Conservation (phyloP, 1,140 invertebrate species). For the Drosophila baimaii region DNA sequence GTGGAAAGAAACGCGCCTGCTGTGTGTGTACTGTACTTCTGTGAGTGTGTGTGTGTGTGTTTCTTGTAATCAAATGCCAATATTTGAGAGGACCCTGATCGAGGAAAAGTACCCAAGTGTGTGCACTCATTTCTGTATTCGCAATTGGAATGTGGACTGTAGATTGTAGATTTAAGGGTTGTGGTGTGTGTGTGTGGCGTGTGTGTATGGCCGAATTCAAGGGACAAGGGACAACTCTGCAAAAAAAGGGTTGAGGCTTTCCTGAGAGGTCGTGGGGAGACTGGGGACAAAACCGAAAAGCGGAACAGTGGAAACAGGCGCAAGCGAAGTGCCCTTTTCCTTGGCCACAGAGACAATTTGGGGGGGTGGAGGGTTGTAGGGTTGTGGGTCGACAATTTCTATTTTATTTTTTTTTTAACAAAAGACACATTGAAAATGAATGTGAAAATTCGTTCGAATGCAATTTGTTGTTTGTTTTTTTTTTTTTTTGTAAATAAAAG, state of each 20-base stretch:
- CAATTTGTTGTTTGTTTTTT: slow-evolving; percentile 37
- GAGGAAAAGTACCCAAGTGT: background rate
- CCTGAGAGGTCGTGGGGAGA: background rate
- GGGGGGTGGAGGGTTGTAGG: background rate
- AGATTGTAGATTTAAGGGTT: background rate
- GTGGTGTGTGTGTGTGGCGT: slow-evolving; percentile 1
- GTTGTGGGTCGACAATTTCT: slow-evolving; percentile 23
- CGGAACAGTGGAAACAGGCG: background rate
- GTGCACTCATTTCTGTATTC: slow-evolving; percentile 25
- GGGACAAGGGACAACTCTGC: slow-evolving; percentile 26
- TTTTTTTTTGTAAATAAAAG: slow-evolving; percentile 41
- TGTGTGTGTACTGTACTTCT: slow-evolving; percentile 14
- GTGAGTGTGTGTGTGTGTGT: slow-evolving; percentile 7
- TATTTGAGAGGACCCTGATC: slow-evolving; percentile 24
- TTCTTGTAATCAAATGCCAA: slow-evolving; percentile 47
- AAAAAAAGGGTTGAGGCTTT: background rate
- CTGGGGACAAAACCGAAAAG: slow-evolving; percentile 27
- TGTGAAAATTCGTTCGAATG: slow-evolving; percentile 50
- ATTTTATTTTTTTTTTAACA: slow-evolving; percentile 14
- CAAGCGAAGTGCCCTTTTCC: background rate
- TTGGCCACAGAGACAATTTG: slow-evolving; percentile 12
- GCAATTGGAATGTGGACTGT: background rate
- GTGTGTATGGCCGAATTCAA: slow-evolving; percentile 32
- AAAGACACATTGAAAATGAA: slow-evolving; percentile 58
- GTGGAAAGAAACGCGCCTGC: slow-evolving; percentile 11